Evolutionary conservation across 2,113 vertebrate genomes (phyloP).

Genomic region (Malurus melanocephalus): DNA sequence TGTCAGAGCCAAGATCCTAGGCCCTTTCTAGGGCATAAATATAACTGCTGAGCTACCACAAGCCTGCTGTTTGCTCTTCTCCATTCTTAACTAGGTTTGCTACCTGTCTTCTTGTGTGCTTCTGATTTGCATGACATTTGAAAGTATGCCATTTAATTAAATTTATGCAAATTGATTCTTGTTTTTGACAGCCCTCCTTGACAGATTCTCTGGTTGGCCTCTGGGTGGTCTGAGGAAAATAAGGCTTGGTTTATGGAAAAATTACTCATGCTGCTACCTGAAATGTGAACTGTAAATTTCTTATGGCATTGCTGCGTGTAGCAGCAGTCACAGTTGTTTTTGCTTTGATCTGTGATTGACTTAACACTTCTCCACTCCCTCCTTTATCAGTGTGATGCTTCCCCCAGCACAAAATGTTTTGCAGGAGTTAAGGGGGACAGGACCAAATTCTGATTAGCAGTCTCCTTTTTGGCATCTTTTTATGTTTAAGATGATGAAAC

Average conservation of each 20-base stretch:
- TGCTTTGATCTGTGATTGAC: background rate
- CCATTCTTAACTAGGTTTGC: background rate
- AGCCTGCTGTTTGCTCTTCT: background rate
- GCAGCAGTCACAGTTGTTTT: background rate
- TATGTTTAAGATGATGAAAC: background rate
- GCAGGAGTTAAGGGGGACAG: background rate
- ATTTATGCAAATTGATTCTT: background rate
- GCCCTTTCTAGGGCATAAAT: background rate
- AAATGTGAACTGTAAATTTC: background rate
- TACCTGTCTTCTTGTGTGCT: background rate
- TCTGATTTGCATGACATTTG: slow-evolving; percentile 17
- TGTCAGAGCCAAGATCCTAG: background rate
- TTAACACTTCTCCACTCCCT: background rate
- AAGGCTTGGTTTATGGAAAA: background rate
- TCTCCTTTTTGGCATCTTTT: background rate
- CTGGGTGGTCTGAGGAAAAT: slow-evolving; percentile 21
- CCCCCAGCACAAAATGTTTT: background rate
- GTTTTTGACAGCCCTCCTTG: background rate
- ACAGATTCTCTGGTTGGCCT: background rate
- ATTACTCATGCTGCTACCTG: background rate
- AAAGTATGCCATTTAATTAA: slow-evolving; percentile 14
- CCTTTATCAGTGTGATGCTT: background rate
- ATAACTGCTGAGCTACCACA: background rate
- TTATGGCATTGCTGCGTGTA: background rate
- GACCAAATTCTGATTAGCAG: background rate